These are phyloP conservation scores for Pocillopora damicornis DNA, from an alignment of 64 coral and sea anemone genomes.

Conservation along the genomic window DNA sequence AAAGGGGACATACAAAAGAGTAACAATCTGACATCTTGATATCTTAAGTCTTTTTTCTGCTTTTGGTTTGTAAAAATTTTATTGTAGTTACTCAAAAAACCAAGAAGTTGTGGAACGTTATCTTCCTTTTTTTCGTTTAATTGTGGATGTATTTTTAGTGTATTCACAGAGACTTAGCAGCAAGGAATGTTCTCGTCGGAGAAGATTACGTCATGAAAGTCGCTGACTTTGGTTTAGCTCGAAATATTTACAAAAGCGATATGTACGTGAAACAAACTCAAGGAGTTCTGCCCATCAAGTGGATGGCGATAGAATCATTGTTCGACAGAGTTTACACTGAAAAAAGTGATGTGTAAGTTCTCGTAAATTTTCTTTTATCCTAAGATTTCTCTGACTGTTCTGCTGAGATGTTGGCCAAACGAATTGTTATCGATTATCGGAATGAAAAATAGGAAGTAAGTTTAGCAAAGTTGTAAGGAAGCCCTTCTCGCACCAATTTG, in stretches of 20 bases:
- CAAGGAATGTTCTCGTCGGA: constrained; percentile 77
- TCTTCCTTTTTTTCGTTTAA: neutral
- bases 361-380: too few relatives aligned
- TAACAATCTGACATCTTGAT: too few relatives aligned
- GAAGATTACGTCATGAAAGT: constrained; percentile 76
- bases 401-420: too few relatives aligned
- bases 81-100: too few relatives aligned
- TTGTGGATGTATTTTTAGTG: constrained; percentile 23
- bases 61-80: neutral
- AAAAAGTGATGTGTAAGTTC: constrained; percentile 85
- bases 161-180: constrained; percentile 73
- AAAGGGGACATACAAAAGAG: too few relatives aligned
- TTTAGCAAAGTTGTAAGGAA: too few relatives aligned
- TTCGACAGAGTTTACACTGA: constrained; percentile 61
- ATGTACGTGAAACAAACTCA: constrained; percentile 61
- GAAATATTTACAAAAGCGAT: constrained; percentile 66
- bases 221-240: constrained; percentile 80
- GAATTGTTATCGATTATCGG: too few relatives aligned
- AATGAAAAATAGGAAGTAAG: too few relatives aligned
- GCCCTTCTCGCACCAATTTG: too few relatives aligned
- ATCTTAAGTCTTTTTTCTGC: neutral
- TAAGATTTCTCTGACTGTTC: too few relatives aligned
- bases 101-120: too few relatives aligned
- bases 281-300: constrained; percentile 72
- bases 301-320: constrained; percentile 86